Evolutionary conservation across 2,888 invertebrate genomes (phyloP).

Genomic region (Cheilosia vulpina): DNA sequence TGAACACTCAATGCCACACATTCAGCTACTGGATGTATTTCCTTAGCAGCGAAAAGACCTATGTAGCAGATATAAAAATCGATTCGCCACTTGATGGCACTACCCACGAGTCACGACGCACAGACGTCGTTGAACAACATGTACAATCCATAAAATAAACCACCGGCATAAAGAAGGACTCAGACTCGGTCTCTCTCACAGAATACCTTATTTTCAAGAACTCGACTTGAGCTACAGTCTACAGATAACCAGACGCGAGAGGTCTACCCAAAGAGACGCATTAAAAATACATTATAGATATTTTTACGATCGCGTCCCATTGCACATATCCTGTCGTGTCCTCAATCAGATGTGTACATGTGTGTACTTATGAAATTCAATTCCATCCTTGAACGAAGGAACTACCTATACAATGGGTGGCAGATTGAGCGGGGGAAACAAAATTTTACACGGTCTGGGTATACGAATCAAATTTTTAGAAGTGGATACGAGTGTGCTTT

Average conservation of each 20-base stretch:
- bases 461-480: conserved; percentile 1
- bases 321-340: conserved; percentile 19
- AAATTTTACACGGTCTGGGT: not conserved
- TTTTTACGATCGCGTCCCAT: conserved; percentile 43
- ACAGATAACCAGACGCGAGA: not conserved
- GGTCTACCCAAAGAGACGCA: conserved; percentile 25
- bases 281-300: conserved; percentile 71
- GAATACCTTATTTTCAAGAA: conserved; percentile 24
- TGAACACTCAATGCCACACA: conserved; percentile 43
- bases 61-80: conserved; percentile 45
- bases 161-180: conserved; percentile 27
- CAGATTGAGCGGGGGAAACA: conserved; percentile 29
- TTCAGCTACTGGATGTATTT: conserved; percentile 46
- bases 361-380: conserved; percentile 37
- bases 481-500: conserved; percentile 6
- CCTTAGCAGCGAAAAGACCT: conserved; percentile 2
- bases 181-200: conserved; percentile 13
- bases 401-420: conserved; percentile 19
- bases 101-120: too few relatives aligned
- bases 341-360: not conserved
- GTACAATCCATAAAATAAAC: conserved; percentile 44
- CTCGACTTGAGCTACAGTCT: not conserved
- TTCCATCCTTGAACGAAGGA: conserved; percentile 34
- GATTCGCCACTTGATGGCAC: conserved; percentile 48
- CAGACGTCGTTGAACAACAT: conserved; percentile 20